These are phyloP conservation scores for Carassius gibelio DNA, from an alignment of 2,113 vertebrate genomes.

Conservation along the genomic window DNA sequence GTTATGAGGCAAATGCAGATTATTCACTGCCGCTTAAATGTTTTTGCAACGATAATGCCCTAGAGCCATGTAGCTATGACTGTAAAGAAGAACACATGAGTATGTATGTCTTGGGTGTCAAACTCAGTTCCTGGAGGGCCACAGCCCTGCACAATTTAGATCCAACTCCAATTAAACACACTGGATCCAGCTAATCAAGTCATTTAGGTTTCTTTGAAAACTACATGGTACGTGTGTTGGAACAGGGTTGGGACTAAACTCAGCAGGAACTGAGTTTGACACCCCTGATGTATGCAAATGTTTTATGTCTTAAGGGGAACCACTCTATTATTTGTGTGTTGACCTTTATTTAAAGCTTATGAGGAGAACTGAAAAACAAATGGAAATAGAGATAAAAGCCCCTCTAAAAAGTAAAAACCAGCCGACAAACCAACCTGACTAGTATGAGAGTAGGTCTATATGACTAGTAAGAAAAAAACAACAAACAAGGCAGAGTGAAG, in stretches of 20 bases:
- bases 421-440: neutral
- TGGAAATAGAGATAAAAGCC: neutral
- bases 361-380: neutral
- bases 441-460: neutral
- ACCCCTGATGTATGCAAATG: no score
- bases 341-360: neutral
- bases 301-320: neutral
- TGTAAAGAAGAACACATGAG: neutral
- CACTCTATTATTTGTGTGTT: neutral
- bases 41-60: neutral
- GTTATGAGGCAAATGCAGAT: neutral
- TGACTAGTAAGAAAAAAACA: neutral
- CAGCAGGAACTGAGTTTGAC: no score
- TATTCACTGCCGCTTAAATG: neutral
- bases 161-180: no score
- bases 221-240: no score
- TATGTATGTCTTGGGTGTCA: neutral
- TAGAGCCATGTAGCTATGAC: neutral
- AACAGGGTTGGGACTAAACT: no score
- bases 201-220: no score
- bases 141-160: no score
- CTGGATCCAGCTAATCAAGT: no score
- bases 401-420: neutral
- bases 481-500: neutral
- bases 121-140: no score